These are phyloP conservation scores for Astropecten irregularis DNA, from an alignment of 53 echinoderm and acorn worm genomes.

Conservation along the genomic window DNA sequence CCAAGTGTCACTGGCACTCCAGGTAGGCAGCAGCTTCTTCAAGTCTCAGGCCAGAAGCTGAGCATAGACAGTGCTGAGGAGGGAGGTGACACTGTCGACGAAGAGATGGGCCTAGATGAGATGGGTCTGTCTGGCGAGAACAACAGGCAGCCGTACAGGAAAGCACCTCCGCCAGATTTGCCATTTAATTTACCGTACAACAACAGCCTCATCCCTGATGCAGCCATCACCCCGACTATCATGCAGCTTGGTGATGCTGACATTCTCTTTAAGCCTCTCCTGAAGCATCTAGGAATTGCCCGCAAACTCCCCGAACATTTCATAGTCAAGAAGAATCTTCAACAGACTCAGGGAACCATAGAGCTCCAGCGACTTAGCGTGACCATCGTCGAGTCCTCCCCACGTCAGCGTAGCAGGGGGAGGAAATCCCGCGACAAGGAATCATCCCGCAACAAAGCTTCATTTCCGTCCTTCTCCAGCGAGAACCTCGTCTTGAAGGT, in stretches of 20 bases:
- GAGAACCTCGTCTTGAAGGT: slow-evolving; percentile 72
- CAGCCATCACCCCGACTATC: slow-evolving; percentile 70
- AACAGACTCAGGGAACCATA: slow-evolving; percentile 21
- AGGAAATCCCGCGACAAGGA: slow-evolving; percentile 62
- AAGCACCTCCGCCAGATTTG: not conserved
- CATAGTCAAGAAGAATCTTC: slow-evolving; percentile 54
- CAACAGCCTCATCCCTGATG: slow-evolving; percentile 26
- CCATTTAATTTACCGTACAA: slow-evolving; percentile 13
- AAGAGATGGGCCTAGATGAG: slow-evolving; percentile 5
- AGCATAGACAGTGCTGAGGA: slow-evolving; percentile 29
- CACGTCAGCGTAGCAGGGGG: slow-evolving; percentile 39
- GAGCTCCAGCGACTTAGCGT: slow-evolving; percentile 58
- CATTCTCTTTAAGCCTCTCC: slow-evolving; percentile 86
- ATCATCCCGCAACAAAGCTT: slow-evolving; percentile 9
- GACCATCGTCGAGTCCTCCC: slow-evolving; percentile 79
- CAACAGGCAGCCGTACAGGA: not conserved
- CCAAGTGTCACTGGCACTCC: slow-evolving; percentile 29
- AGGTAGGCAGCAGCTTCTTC: slow-evolving; percentile 32
- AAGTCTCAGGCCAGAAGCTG: slow-evolving; percentile 20
- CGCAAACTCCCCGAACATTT: slow-evolving; percentile 56
- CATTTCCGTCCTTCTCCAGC: slow-evolving; percentile 84
- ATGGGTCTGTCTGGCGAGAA: not conserved
- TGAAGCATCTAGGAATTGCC: slow-evolving; percentile 79
- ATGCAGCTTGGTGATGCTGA: slow-evolving; percentile 89
- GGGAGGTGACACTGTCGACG: not conserved